phyloP scores from a whole-genome alignment of 2,113 vertebrate species.

The Tursiops truncatus region DNA sequence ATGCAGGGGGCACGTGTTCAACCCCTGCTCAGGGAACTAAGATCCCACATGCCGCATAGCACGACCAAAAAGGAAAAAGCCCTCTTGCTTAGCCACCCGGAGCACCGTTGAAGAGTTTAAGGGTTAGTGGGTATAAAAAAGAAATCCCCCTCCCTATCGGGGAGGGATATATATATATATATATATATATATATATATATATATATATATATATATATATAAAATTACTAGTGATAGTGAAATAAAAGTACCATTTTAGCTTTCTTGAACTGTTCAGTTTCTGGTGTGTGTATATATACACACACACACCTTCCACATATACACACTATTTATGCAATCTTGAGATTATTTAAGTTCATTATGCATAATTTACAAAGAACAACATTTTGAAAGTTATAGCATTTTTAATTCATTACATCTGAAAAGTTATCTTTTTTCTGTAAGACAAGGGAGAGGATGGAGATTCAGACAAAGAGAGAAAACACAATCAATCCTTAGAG shows the following conservation, averaged over 20 bases:
- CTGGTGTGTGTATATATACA: background rate
- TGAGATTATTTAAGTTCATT: background rate
- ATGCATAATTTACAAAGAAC: conserved; percentile 42
- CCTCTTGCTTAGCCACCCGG: too few species aligned
- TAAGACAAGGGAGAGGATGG: background rate
- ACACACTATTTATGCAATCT: background rate
- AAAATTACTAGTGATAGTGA: background rate
- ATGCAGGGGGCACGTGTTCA: too few species aligned
- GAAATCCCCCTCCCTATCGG: too few species aligned
- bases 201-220: too few species aligned
- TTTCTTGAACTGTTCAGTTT: conserved; percentile 13
- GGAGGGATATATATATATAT: too few species aligned
- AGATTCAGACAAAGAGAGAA: background rate
- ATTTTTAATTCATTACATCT: background rate
- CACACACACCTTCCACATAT: background rate
- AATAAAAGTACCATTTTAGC: background rate
- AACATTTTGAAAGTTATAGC: conserved; percentile 48
- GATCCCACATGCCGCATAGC: too few species aligned
- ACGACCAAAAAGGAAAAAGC: too few species aligned
- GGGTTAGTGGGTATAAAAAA: too few species aligned
- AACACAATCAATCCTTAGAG: background rate
- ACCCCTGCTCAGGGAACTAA: too few species aligned
- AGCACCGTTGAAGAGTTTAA: too few species aligned
- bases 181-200: too few species aligned
- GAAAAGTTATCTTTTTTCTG: background rate